Evolutionary conservation across 2,797 vertebrate genomes (phyloP), one percentile per base, ranked within the genome.

Genomic region (Enteromius radiatus): DNA sequence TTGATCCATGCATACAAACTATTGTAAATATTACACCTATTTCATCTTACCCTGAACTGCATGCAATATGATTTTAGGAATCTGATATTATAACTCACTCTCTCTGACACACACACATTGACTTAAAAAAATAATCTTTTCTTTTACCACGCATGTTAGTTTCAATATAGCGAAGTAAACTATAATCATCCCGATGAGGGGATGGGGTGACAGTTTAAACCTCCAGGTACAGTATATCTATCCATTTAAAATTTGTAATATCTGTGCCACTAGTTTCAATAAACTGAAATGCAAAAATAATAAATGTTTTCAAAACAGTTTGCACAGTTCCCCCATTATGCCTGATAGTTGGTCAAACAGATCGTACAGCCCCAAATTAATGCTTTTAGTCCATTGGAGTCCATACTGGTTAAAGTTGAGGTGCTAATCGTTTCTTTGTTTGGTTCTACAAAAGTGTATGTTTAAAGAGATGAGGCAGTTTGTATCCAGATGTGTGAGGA

Each of bases 401-500:
- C 12, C 7, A 8, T 26, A 14, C 19, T 69, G 41, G 3, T 45
- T 17, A 7, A 70, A 11, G 23, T n/a, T 47, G 7, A 28, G 15
- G 26, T 45, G 3, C 15, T 28, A 4, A 28, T 7, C 7, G 21
- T 77, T 21, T 38, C 17, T 28, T 64, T n/a, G 3, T n/a, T 43
- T 10, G 17, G 0, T 14, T 78, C n/a, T 28, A 38, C 10, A 54
- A 14, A 52, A 43, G 41, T 33, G 28, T 23, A 12, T 1, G n/a
- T 11, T 41, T 38, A 14, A 21, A 23, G 38, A 73, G 6, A 52
- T 9, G 3, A 49, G 56, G 8, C 14, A 43, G 67, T 70, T 43
- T 78, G 56, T 67, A 49, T 80, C 73, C 47, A 84, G 75, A 85
- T 64, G 76, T 63, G 78, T 88, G 65, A 31, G 38, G 69, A 78